These are phyloP conservation scores for Melanotaenia duboulayi DNA, from an alignment of 2,113 vertebrate species.

Conservation along the genomic window DNA sequence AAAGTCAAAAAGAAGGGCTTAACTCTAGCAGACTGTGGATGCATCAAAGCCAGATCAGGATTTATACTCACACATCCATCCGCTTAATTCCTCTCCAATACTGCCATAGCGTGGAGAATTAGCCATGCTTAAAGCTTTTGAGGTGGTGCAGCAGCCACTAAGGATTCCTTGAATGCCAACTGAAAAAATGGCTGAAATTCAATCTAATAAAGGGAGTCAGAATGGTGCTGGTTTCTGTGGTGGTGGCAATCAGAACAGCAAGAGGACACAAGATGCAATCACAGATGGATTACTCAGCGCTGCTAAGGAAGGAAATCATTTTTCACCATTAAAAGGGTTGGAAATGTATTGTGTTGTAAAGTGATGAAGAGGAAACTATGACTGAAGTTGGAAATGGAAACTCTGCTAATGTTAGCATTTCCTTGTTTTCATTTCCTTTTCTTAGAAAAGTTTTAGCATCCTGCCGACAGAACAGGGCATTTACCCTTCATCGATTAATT, in stretches of 20 bases:
- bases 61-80: slow-evolving; percentile 26
- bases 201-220: slow-evolving; percentile 36
- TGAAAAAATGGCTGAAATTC: slow-evolving; percentile 52
- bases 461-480: slow-evolving; percentile 50
- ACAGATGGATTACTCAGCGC: background rate
- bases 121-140: slow-evolving; percentile 52
- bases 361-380: background rate
- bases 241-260: slow-evolving; percentile 46
- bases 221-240: slow-evolving; percentile 18
- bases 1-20: slow-evolving; percentile 29
- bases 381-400: background rate
- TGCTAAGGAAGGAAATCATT: background rate
- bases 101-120: slow-evolving; percentile 24
- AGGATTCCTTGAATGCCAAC: slow-evolving; percentile 36
- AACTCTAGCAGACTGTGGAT: slow-evolving; percentile 28
- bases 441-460: slow-evolving; percentile 30
- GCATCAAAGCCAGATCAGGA: slow-evolving; percentile 33
- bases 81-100: slow-evolving; percentile 36
- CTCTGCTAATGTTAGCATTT: background rate
- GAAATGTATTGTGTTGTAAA: background rate
- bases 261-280: slow-evolving; percentile 20
- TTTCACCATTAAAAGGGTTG: background rate
- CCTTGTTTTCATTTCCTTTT: slow-evolving; percentile 17
- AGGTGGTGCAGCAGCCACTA: slow-evolving; percentile 28
- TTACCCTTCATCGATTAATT: slow-evolving; percentile 65